These are phyloP conservation scores for Umimayanthus chanpuru DNA, from an alignment of 92 coral and sea anemone genomes.

Conservation along the genomic window DNA sequence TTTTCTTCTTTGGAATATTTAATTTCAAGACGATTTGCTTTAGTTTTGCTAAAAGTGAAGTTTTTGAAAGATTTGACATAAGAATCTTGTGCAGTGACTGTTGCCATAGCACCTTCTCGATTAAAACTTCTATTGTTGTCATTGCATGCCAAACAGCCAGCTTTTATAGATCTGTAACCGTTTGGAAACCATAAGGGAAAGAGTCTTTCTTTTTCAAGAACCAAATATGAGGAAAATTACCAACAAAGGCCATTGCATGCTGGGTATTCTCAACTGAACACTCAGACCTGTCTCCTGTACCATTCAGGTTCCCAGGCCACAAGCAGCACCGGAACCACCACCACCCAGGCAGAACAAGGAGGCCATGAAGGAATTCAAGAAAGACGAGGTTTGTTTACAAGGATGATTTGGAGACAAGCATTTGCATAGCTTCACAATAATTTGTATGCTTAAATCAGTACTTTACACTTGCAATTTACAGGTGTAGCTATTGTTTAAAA, in stretches of 20 bases:
- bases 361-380: background rate
- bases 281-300: background rate
- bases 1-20: no score
- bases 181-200: background rate
- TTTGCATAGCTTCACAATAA: no score
- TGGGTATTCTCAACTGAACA: background rate
- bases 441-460: no score
- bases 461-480: no score
- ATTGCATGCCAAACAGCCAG: no score
- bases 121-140: no score
- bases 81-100: no score
- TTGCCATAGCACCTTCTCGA: no score
- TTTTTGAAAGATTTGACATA: no score
- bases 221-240: background rate
- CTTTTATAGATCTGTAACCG: background rate
- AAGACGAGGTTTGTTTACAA: slow-evolving; percentile 29
- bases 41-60: no score
- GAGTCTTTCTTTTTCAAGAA: background rate
- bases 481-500: no score
- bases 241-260: background rate
- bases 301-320: slow-evolving; percentile 30
- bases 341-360: slow-evolving; percentile 28
- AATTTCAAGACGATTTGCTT: no score
- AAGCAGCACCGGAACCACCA: slow-evolving; percentile 3
- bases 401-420: background rate